phyloP scores from a whole-genome alignment of 2,888 invertebrate genomes.

The Octodonta nipae region DNA sequence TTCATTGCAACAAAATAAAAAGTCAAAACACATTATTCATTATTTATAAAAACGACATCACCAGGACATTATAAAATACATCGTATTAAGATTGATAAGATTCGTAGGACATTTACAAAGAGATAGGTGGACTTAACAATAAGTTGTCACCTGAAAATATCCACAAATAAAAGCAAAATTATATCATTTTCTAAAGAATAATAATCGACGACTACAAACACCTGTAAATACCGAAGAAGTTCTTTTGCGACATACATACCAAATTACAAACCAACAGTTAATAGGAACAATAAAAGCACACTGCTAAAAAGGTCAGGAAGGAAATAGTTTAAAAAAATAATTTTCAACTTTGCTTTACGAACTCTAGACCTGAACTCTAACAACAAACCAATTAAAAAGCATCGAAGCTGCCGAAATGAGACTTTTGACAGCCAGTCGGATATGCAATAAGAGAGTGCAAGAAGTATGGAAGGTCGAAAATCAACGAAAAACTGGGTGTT shows the following conservation, averaged over 20 bases:
- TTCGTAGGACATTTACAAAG: background rate
- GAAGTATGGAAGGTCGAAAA: too few relatives aligned
- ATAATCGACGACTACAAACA: too few relatives aligned
- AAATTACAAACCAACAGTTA: too few relatives aligned
- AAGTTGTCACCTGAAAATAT: background rate
- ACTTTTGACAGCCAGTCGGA: background rate
- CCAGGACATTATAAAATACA: background rate
- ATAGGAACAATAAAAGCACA: conserved; percentile 1
- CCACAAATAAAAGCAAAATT: background rate
- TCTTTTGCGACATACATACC: too few relatives aligned
- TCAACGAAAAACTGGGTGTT: too few relatives aligned
- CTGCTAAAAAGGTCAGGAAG: conserved; percentile 1
- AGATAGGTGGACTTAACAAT: background rate
- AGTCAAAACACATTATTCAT: background rate
- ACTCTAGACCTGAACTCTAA: background rate
- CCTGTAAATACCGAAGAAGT: too few relatives aligned
- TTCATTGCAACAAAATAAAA: background rate
- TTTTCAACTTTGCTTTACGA: background rate
- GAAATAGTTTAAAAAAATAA: background rate
- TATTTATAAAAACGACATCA: conserved; percentile 1
- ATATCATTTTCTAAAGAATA: background rate
- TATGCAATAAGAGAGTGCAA: background rate
- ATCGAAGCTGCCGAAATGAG: conserved; percentile 1
- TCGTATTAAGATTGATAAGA: background rate
- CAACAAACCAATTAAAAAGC: background rate